Conservation (phyloP, 2,888 invertebrate genomes). For the Platerodrilus igneus region DNA sequence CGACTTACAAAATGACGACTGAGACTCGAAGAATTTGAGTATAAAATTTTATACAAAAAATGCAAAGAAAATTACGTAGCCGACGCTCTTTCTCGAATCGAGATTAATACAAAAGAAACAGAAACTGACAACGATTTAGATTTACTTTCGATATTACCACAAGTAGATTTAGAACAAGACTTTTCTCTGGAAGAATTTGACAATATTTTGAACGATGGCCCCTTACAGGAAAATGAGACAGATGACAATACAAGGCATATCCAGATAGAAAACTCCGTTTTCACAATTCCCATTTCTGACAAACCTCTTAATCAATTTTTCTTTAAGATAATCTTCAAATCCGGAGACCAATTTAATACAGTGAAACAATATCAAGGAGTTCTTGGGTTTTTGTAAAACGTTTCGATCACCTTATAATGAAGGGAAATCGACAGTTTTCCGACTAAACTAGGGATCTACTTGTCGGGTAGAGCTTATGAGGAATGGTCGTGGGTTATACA, state of each 20-base stretch:
- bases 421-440: too few relatives aligned
- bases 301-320: conserved; percentile 6
- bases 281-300: conserved; percentile 13
- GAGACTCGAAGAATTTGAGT: conserved; percentile 14
- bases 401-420: too few relatives aligned
- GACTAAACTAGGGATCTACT: too few relatives aligned
- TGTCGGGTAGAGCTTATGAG: too few relatives aligned
- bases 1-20: conserved; percentile 7
- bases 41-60: conserved; percentile 16
- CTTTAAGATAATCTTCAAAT: not conserved
- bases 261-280: conserved; percentile 7
- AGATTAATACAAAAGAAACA: conserved; percentile 12
- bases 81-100: conserved; percentile 16
- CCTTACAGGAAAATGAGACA: not conserved
- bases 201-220: conserved; percentile 2
- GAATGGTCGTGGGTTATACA: too few relatives aligned
- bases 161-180: conserved; percentile 8
- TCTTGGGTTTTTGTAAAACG: too few relatives aligned
- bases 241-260: conserved; percentile 7
- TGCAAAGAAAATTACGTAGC: conserved; percentile 17
- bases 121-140: conserved; percentile 9
- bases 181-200: not conserved
- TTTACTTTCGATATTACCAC: conserved; percentile 5
- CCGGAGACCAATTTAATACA: conserved; percentile 2
- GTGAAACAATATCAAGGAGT: too few relatives aligned